phyloP scores from a whole-genome alignment of 2,888 invertebrate species.

The Margaritifera margaritifera region DNA sequence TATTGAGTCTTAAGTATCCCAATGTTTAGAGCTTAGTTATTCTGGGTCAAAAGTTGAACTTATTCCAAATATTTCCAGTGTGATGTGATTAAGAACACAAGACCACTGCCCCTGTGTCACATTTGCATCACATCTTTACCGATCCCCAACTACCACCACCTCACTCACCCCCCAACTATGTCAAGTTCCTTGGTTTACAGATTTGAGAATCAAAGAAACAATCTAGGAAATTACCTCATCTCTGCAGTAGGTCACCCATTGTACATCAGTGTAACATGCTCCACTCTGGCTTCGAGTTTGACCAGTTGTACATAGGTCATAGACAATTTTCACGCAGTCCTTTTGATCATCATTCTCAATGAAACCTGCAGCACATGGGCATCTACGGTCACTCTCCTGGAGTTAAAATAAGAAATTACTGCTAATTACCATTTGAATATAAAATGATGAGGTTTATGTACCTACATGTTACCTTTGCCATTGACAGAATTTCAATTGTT shows the following conservation, averaged over 20 bases:
- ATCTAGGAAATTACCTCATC: conserved; percentile 40
- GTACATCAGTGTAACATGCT: conserved; percentile 44
- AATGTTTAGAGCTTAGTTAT: no score
- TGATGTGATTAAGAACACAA: no score
- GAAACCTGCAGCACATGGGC: conserved; percentile 66
- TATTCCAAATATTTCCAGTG: no score
- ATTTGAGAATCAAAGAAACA: neutral
- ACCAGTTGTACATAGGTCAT: conserved; percentile 54
- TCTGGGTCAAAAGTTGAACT: no score
- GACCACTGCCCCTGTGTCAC: no score
- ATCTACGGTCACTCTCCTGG: conserved; percentile 64
- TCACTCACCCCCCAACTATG: no score
- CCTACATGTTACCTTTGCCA: no score
- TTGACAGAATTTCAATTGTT: no score
- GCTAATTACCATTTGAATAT: neutral
- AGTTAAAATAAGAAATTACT: conserved; percentile 6
- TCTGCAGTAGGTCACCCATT: conserved; percentile 59
- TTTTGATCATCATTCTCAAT: conserved; percentile 35
- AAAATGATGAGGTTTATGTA: neutral
- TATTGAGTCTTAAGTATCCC: no score
- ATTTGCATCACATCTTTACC: no score
- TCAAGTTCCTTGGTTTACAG: no score
- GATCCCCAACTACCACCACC: no score
- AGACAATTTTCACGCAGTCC: conserved; percentile 67
- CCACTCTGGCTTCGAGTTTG: conserved; percentile 59